Evolutionary conservation across 2,113 vertebrate species (phyloP).

Genomic region (Aptenodytes patagonicus): DNA sequence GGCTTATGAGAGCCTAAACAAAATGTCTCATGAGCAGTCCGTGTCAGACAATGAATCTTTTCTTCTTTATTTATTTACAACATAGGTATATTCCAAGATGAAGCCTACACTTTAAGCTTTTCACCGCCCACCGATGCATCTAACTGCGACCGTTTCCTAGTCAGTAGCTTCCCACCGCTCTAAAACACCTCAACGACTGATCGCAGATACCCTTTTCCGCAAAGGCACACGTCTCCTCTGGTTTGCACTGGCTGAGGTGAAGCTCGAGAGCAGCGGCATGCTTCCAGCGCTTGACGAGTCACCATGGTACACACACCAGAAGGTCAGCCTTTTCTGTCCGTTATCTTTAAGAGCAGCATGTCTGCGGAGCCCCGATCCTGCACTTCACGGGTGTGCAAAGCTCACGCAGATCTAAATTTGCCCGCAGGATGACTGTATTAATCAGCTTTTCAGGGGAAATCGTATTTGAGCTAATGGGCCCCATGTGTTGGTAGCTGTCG

Average conservation of each 20-base stretch:
- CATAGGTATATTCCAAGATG: neutral
- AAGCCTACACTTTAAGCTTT: neutral
- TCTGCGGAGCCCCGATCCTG: neutral
- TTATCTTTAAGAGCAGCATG: neutral
- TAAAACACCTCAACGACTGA: fast-evolving
- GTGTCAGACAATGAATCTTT: fast-evolving
- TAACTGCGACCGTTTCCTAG: fast-evolving
- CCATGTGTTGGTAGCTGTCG: neutral
- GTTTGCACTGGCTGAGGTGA: neutral
- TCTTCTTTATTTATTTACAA: neutral
- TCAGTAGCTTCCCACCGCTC: neutral
- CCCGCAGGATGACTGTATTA: neutral
- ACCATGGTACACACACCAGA: fast-evolving
- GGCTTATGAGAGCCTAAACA: neutral
- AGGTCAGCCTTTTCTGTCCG: neutral
- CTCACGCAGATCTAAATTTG: neutral
- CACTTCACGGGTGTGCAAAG: fast-evolving
- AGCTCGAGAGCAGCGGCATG: fast-evolving
- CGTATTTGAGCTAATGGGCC: neutral
- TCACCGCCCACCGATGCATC: neutral
- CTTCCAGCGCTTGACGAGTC: neutral
- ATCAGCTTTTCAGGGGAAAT: neutral
- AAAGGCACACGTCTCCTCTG: fast-evolving
- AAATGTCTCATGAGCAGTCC: neutral
- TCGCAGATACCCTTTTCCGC: fast-evolving